Evolutionary conservation across 1,140 invertebrate species (phyloP), one percentile per base, ranked within the genome.

Genomic region (Diabrotica undecimpunctata): DNA sequence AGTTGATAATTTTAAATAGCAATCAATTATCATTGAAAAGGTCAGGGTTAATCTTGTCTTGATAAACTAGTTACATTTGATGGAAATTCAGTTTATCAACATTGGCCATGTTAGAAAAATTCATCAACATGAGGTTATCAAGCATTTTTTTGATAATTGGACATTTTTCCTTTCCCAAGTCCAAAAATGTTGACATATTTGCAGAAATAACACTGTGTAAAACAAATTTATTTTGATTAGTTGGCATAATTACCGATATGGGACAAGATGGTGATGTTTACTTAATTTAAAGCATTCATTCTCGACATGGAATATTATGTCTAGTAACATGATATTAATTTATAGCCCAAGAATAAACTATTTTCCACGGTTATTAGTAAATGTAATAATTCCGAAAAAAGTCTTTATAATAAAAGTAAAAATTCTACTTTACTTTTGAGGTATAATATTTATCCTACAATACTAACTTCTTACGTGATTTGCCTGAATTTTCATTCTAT

Each of bases 111-210:
- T 46, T 46, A 10, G 41, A 46, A 46, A 46, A 46, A 46, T 46
- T 46, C 41, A 46, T 46, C 41, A 46, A 46, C 41, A 10, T 10
- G 41, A 46, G 41, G 41, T 46, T 46, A 46, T 46, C 41, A 8
- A 46, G 8, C n/a, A 2, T 46, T n/a, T 10, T n/a, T 46, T 46
- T 8, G n/a, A 10, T 10, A 46, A 46, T n/a, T 46, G 41, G 8
- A 8, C 8, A 10, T 46, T 46, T 46, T 46, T 46, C 41, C 41
- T 46, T 46, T 46, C 41, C 41, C 41, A 46, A 46, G 41, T 46
- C 41, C 41, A 46, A 46, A 46, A 46, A 46, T 46, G 41, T 46
- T 46, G 41, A 46, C 41, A 46, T 46, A 46, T 46, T 46, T 46
- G 41, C 41, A 46, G n/a, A 46, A 46, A 46, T 46, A 46, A 46